These are phyloP conservation scores for Tetranychus truncatus DNA, from an alignment of 2,888 invertebrate genomes.

Conservation along the genomic window DNA sequence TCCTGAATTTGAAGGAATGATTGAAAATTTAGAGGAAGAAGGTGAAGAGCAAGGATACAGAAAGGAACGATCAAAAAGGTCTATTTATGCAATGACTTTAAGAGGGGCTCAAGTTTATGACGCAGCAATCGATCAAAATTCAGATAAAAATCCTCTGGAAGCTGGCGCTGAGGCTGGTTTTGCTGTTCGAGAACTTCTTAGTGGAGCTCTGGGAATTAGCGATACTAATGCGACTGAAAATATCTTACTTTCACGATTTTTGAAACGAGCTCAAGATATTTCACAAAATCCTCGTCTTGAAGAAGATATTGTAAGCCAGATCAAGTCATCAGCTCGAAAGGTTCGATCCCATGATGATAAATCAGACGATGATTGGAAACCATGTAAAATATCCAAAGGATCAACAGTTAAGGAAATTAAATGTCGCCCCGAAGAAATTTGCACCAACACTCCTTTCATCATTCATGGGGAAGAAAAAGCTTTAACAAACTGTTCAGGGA, in stretches of 20 bases:
- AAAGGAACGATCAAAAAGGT: neutral
- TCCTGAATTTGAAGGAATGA: neutral
- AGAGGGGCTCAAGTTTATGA: constrained; percentile 6
- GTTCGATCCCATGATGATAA: neutral
- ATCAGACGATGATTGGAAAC: neutral
- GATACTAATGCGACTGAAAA: neutral
- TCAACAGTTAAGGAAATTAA: neutral
- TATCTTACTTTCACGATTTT: neutral
- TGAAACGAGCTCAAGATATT: neutral
- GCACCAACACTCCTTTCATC: neutral
- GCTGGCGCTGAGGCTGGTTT: constrained; percentile 8
- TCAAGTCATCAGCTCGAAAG: constrained; percentile 1
- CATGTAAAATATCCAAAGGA: constrained; percentile 6
- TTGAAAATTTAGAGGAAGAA: neutral
- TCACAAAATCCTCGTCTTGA: neutral
- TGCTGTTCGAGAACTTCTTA: neutral
- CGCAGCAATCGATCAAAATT: neutral
- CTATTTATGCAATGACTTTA: constrained; percentile 10
- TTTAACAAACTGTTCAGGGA: constrained; percentile 4
- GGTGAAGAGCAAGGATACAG: neutral
- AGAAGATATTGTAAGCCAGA: neutral
- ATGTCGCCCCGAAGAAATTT: constrained; percentile 1
- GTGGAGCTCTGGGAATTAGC: neutral
- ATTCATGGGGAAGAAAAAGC: constrained; percentile 3
- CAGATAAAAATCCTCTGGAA: neutral